phyloP scores from a whole-genome alignment of 2,888 invertebrate genomes.

The Bombylius major region DNA sequence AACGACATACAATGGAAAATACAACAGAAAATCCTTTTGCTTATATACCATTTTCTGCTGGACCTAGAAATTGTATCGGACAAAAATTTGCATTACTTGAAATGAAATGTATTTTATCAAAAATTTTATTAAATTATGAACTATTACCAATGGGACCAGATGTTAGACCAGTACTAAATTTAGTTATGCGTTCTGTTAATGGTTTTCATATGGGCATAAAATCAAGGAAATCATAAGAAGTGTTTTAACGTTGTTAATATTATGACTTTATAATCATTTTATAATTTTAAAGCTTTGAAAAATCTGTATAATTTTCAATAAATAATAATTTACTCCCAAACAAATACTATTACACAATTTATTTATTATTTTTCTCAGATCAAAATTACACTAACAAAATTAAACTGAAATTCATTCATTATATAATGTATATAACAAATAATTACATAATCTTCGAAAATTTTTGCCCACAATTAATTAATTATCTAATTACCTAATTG shows the following conservation, averaged over 20 bases:
- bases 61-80: conserved; percentile 32
- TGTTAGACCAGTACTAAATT: conserved; percentile 20
- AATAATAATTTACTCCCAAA: too few species aligned
- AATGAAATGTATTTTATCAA: conserved; percentile 28
- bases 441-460: too few species aligned
- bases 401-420: too few species aligned
- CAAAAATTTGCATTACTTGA: conserved; percentile 32
- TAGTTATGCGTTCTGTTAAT: conserved; percentile 26
- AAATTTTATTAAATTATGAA: conserved; percentile 25
- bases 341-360: too few species aligned
- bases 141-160: conserved; percentile 25
- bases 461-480: too few species aligned
- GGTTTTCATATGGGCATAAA: conserved; percentile 25
- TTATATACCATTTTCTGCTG: conserved; percentile 32
- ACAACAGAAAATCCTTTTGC: conserved; percentile 17
- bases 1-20: conserved; percentile 37
- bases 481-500: not conserved
- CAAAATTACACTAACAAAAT: too few species aligned
- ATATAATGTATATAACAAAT: too few species aligned
- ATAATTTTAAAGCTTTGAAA: too few species aligned
- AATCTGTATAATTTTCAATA: too few species aligned
- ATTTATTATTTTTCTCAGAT: too few species aligned
- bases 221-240: conserved; percentile 15
- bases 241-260: too few species aligned
- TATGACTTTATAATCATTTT: too few species aligned